Evolutionary conservation across 1,140 invertebrate genomes (phyloP), one percentile per base, ranked within the genome.

Genomic region (Atta cephalotes): DNA sequence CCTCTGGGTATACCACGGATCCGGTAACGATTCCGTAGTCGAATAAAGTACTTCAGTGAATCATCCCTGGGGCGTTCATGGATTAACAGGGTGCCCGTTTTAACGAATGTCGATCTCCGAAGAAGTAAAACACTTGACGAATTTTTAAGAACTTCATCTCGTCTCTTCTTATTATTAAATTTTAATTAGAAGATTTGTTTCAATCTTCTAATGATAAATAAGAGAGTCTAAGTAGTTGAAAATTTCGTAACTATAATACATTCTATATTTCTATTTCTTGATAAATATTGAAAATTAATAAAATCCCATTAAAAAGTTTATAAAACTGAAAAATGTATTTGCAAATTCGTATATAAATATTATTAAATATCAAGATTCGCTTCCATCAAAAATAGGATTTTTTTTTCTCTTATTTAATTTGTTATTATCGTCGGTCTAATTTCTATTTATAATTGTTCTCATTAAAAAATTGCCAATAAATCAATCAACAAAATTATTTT

Each of bases 1-100:
- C 82, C 82, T 88, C 82, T 71, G 65, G 87, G 87, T 77, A 88
- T 87, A 71, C 89, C 88, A 60, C 85, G 77, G 31, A 80, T 90
- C 76, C 86, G 72, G 85, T 90, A 90, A 90, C 89, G 89, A 90
- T 90, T 89, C 58, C 63, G 62, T 72, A 79, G 78, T 45, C 85
- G 89, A 90, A 90, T 88, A 89, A 90, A 89, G 88, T 89, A 87
- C 85, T 90, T 90, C 70, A 74, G 71, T 53, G 76, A 89, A 89
- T 90, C 86, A 90, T 89, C 89, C 89, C 66, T 85, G 72, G 56
- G 89, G 88, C 88, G 82, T 89, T 89, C 86, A 56, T 88, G 88
- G 88, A 89, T 90, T 90, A 90, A 89, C 89, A 79, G 88, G 72
- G 58, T 78, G 79, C 56, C 85, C 78, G 62, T 84, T 90, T 90